These are phyloP conservation scores for Leptopilina clavipes DNA, from an alignment of 1,140 invertebrate genomes.

Conservation along the genomic window DNA sequence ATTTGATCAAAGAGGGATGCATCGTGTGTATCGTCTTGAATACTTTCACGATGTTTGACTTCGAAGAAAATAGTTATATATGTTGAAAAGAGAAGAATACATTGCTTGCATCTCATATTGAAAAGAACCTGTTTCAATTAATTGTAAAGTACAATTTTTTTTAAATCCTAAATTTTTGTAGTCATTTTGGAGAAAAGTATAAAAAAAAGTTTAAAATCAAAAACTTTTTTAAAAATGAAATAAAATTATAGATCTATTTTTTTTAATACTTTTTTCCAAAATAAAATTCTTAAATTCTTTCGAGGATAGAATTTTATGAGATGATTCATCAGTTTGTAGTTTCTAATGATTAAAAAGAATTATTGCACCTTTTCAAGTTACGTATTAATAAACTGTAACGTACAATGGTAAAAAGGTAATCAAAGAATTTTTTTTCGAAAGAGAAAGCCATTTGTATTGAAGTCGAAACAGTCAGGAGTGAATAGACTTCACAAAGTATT, in stretches of 20 bases:
- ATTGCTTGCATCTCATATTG: not conserved
- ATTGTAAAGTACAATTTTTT: too few species aligned
- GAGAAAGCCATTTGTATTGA: not conserved
- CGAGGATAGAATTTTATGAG: too few species aligned
- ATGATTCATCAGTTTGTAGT: too few species aligned
- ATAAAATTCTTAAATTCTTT: too few species aligned
- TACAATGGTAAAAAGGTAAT: not conserved
- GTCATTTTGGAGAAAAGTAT: too few species aligned
- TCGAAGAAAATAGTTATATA: conserved; percentile 14
- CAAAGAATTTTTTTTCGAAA: not conserved
- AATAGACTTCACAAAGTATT: not conserved
- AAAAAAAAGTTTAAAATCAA: too few species aligned
- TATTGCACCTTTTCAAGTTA: not conserved
- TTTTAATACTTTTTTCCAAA: too few species aligned
- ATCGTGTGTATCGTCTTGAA: conserved; percentile 41
- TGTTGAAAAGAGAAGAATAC: not conserved
- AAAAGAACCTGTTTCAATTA: not conserved
- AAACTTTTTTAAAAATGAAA: too few species aligned
- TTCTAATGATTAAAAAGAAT: not conserved
- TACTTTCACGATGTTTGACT: conserved; percentile 44
- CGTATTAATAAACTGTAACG: not conserved
- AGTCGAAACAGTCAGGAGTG: not conserved
- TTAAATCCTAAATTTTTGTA: too few species aligned
- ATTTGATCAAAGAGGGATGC: conserved; percentile 37
- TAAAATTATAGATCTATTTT: too few species aligned